A percentile compares a stretch with the other conserved stretches of the same genome.
Evolutionary conservation across 2,113 vertebrate genomes (phyloP).

Genomic region (Stegastes partitus): DNA sequence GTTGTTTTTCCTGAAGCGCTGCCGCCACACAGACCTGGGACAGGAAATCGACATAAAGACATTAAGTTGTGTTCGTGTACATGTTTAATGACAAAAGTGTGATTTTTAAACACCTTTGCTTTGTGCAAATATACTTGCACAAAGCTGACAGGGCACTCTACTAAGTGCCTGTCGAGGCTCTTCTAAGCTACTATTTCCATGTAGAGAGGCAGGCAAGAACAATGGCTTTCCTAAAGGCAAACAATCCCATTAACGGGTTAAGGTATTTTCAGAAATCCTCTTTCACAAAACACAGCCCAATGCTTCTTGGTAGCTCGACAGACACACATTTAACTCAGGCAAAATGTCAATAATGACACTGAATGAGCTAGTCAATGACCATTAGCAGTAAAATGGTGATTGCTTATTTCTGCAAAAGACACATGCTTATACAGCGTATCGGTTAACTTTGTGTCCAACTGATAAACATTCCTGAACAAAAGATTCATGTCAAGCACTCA

Average conservation of each 20-base stretch:
- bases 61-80: neutral
- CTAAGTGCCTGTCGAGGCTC: neutral
- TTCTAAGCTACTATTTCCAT: conserved; percentile 8
- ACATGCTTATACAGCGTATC: neutral
- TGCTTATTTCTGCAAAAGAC: neutral
- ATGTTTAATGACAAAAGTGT: neutral
- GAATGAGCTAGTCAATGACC: conserved; percentile 30
- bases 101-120: neutral
- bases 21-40: conserved; percentile 93
- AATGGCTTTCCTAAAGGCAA: neutral
- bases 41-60: conserved; percentile 5
- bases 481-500: neutral
- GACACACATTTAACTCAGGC: neutral
- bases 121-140: neutral
- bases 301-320: neutral
- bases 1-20: conserved; percentile 99
- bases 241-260: neutral
- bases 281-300: conserved; percentile 1
- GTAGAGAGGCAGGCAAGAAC: conserved; percentile 26
- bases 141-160: neutral
- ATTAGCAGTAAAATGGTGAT: neutral
- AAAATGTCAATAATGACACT: conserved; percentile 4
- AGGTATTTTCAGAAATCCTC: neutral
- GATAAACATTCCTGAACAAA: neutral
- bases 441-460: neutral